Evolutionary conservation across 2,888 invertebrate species (phyloP).

Genomic region (Cephus nigrinus): DNA sequence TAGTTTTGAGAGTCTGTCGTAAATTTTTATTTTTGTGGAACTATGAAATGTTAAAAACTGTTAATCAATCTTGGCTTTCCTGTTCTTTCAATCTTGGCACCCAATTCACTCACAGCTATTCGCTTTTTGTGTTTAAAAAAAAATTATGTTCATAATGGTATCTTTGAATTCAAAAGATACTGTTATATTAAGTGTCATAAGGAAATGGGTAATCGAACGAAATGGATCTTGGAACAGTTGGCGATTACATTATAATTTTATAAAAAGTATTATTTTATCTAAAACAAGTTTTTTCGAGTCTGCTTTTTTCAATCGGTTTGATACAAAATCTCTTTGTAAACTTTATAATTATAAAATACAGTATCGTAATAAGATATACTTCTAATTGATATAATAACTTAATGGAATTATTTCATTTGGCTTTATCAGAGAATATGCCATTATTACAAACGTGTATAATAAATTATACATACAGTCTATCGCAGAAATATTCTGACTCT

Average conservation of each 20-base stretch:
- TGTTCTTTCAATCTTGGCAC: neutral
- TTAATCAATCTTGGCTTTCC: neutral
- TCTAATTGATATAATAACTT: neutral
- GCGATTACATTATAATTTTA: neutral
- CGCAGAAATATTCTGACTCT: too few relatives aligned
- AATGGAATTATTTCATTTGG: too few relatives aligned
- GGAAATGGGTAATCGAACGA: neutral
- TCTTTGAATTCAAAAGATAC: neutral
- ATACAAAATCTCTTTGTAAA: too few relatives aligned
- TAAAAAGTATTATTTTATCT: neutral
- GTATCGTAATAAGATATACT: too few relatives aligned
- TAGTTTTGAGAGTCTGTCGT: neutral
- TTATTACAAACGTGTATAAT: too few relatives aligned
- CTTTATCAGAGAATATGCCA: too few relatives aligned
- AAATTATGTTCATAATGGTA: neutral
- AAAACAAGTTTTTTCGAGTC: too few relatives aligned
- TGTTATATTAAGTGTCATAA: neutral
- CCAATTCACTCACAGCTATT: neutral
- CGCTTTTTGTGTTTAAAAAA: neutral
- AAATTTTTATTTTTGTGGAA: neutral
- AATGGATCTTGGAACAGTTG: neutral
- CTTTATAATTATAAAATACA: too few relatives aligned
- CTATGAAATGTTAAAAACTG: neutral
- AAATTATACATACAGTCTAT: too few relatives aligned
- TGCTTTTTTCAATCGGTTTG: too few relatives aligned